A percentile compares a stretch with the other conserved stretches of the same genome.
phyloP scores from a whole-genome alignment of 2,888 invertebrate species.

The Dynastes maya region DNA sequence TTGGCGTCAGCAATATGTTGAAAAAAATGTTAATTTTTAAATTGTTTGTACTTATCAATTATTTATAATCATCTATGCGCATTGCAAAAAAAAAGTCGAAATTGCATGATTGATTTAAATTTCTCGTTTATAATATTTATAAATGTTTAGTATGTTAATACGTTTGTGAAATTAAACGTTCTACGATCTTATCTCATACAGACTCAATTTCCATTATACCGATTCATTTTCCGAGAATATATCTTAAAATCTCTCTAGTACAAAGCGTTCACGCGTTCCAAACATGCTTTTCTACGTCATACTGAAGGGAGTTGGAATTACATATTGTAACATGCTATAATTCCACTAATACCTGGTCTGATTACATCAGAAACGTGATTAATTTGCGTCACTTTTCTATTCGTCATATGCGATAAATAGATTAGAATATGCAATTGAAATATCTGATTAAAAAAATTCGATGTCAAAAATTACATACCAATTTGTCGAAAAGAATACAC shows the following conservation, averaged over 20 bases:
- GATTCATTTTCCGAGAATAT: conserved; percentile 12
- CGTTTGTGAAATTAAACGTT: background rate
- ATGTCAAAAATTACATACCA: too few species aligned
- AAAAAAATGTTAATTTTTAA: too few species aligned
- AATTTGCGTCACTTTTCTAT: background rate
- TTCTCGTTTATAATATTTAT: too few species aligned
- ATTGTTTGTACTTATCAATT: too few species aligned
- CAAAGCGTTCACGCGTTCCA: conserved; percentile 7
- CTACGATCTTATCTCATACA: background rate
- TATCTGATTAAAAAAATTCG: too few species aligned
- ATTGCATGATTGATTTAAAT: too few species aligned
- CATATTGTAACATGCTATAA: background rate
- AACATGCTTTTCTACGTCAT: background rate
- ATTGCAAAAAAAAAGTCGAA: too few species aligned
- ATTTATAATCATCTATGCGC: too few species aligned
- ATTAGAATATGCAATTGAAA: background rate
- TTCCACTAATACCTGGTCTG: background rate
- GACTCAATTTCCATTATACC: background rate
- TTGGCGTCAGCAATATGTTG: too few species aligned
- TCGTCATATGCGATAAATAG: background rate
- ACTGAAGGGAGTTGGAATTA: background rate
- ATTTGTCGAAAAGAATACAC: too few species aligned
- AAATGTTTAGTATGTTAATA: too few species aligned
- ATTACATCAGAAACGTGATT: background rate
- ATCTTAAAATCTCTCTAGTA: background rate